A percentile compares a stretch with the other conserved stretches of the same genome.
These are phyloP conservation scores for Caenorhabditis latens DNA, from an alignment of 1,140 invertebrate species.

Conservation along the genomic window DNA sequence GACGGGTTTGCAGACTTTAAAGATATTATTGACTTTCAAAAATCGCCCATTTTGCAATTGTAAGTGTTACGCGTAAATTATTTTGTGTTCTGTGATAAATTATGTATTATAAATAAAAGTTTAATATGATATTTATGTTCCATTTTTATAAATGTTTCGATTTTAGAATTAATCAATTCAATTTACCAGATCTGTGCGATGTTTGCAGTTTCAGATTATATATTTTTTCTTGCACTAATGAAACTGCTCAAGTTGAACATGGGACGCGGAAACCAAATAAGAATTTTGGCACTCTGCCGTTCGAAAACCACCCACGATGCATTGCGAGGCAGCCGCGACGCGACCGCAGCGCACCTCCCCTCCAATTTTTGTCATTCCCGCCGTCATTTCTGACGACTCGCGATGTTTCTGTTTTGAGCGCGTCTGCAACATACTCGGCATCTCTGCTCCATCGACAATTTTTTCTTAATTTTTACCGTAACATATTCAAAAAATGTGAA, in stretches of 20 bases:
- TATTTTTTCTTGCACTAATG: no score
- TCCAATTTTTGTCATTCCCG: not conserved
- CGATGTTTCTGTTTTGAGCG: slow-evolving; percentile 15
- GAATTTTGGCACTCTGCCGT: no score
- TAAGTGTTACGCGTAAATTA: not conserved
- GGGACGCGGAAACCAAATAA: no score
- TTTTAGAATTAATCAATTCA: no score
- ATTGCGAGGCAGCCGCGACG: not conserved
- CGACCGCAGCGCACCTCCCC: slow-evolving; percentile 8
- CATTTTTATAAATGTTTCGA: no score
- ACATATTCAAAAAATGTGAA: no score
- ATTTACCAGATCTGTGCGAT: no score
- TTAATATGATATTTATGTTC: no score
- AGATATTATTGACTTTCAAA: not conserved
- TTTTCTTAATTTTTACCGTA: slow-evolving; percentile 17
- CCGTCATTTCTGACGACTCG: not conserved
- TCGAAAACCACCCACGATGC: not conserved
- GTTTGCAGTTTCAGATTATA: no score
- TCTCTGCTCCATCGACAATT: slow-evolving; percentile 34
- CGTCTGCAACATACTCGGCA: not conserved
- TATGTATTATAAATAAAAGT: no score
- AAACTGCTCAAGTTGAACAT: no score
- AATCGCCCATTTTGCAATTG: slow-evolving; percentile 17
- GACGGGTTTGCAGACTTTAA: not conserved
- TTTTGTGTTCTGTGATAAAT: no score